Conservation (phyloP, 92 coral and sea anemone genomes). For the Pocillopora meandrina region DNA sequence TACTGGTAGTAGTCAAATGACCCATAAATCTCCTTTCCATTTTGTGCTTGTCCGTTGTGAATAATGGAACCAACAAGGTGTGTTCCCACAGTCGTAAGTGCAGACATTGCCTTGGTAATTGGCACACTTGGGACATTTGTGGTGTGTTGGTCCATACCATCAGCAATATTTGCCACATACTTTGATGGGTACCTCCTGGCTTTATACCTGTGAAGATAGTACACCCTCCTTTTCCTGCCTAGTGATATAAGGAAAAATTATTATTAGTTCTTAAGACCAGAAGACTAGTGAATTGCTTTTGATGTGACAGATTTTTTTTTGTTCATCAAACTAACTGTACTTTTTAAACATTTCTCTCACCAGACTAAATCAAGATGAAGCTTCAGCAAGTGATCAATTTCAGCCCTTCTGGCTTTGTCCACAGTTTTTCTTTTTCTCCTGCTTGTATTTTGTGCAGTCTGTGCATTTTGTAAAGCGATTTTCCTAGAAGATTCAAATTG, state of each 20-base stretch:
- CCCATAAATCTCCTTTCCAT: conserved; percentile 49
- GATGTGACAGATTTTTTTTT: too few species aligned
- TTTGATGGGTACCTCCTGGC: conserved; percentile 53
- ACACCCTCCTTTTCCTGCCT: conserved; percentile 60
- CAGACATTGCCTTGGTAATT: conserved; percentile 48
- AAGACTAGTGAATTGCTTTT: too few species aligned
- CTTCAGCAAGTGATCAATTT: conserved; percentile 31
- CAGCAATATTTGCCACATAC: conserved; percentile 53
- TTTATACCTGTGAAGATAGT: conserved; percentile 63
- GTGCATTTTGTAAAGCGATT: conserved; percentile 64
- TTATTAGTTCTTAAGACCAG: background rate
- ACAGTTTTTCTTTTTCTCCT: conserved; percentile 44
- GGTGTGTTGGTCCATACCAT: conserved; percentile 76
- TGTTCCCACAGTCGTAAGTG: conserved; percentile 51
- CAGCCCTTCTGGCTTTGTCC: conserved; percentile 34
- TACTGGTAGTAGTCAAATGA: conserved; percentile 60
- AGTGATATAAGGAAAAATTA: background rate
- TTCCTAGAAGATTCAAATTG: conserved; percentile 27
- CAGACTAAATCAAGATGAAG: conserved; percentile 50
- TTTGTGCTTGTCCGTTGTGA: conserved; percentile 48
- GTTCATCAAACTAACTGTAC: too few species aligned
- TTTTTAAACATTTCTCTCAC: conserved; percentile 4
- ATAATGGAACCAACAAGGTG: conserved; percentile 61
- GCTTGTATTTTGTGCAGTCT: conserved; percentile 59
- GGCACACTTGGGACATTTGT: conserved; percentile 56